These are phyloP conservation scores for Neolamprologus fasciatus DNA, from an alignment of 2,113 vertebrate genomes.

Conservation along the genomic window DNA sequence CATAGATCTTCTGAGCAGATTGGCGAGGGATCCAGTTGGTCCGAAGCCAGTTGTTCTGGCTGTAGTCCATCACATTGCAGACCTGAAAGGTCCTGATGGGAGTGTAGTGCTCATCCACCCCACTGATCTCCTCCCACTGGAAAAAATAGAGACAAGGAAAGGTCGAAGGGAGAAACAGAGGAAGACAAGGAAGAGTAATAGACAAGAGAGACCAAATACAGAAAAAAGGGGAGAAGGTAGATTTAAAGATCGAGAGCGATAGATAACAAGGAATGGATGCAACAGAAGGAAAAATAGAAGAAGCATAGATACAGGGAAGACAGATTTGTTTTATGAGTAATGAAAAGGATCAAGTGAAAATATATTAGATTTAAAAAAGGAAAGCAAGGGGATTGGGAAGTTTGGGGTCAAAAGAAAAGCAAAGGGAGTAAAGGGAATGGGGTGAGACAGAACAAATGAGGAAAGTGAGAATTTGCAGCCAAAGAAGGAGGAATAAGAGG, in stretches of 20 bases:
- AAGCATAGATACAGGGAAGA: background rate
- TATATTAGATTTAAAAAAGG: background rate
- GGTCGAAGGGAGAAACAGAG: slow-evolving; percentile 10
- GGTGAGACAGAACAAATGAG: background rate
- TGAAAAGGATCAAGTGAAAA: background rate
- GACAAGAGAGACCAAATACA: background rate
- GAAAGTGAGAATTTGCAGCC: background rate
- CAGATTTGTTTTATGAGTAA: background rate
- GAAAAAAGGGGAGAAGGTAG: background rate
- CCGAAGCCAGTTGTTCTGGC: slow-evolving; percentile 98
- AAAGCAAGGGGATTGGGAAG: background rate
- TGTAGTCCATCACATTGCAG: slow-evolving; percentile 99
- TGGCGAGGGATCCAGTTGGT: slow-evolving; percentile 97
- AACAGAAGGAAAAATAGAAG: background rate
- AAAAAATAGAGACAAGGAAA: slow-evolving; percentile 29
- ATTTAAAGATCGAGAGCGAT: background rate
- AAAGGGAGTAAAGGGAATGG: background rate
- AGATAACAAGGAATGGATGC: background rate
- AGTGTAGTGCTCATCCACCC: slow-evolving; percentile 96
- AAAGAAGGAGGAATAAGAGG: slow-evolving; percentile 1
- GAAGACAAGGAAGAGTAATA: background rate
- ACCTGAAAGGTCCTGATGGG: slow-evolving; percentile 98
- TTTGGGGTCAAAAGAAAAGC: background rate
- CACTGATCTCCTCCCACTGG: slow-evolving; percentile 99
- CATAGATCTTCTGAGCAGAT: slow-evolving; percentile 94